phyloP scores from a whole-genome alignment of 2,797 vertebrate genomes.

The Molossus alvarezi region DNA sequence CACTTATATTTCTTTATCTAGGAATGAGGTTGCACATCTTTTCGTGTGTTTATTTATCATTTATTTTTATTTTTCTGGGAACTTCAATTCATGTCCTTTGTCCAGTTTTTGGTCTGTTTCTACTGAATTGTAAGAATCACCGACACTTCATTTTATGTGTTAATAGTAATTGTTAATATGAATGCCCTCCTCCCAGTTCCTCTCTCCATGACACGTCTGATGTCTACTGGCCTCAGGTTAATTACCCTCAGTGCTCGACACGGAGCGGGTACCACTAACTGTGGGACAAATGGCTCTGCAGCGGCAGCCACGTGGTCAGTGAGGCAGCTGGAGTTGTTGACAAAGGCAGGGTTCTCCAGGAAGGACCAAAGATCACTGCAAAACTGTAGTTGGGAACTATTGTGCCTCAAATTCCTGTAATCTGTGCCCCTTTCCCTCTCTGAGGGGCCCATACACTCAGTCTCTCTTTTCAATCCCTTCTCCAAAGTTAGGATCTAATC shows the following conservation, averaged over 20 bases:
- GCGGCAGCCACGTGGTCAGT: background rate
- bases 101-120: background rate
- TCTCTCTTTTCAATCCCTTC: background rate
- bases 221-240: background rate
- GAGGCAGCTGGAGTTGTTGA: background rate
- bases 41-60: background rate
- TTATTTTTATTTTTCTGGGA: background rate
- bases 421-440: background rate
- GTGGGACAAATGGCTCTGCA: background rate
- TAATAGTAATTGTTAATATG: background rate
- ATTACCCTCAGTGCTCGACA: background rate
- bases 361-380: background rate
- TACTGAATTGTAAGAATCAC: background rate
- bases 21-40: background rate
- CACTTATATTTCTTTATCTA: conserved; percentile 29
- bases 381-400: background rate
- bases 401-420: background rate
- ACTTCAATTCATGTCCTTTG: background rate
- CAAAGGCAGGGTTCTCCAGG: background rate
- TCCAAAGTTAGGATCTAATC: background rate
- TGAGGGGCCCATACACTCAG: background rate
- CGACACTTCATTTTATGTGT: background rate
- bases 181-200: background rate
- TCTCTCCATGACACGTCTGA: background rate
- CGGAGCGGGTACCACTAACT: background rate